Evolutionary conservation across 2,113 vertebrate species (phyloP).

Genomic region (Pelecanus crispus): DNA sequence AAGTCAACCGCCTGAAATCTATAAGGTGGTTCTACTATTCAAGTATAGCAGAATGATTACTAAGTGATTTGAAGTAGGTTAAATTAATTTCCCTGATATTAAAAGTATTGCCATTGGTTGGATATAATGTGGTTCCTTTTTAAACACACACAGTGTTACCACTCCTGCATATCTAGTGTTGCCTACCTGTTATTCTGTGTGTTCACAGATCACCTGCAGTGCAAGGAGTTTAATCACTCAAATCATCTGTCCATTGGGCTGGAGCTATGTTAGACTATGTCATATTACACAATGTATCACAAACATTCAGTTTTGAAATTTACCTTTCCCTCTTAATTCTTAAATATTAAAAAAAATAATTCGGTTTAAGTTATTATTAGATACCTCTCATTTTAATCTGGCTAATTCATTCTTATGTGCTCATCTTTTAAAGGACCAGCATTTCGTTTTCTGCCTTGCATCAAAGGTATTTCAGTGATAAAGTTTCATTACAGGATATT

Average conservation of each 20-base stretch:
- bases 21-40: not conserved
- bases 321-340: not conserved
- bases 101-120: not conserved
- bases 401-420: not conserved
- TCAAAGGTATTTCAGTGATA: not conserved
- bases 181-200: not conserved
- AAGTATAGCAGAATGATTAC: not conserved
- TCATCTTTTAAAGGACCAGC: not conserved
- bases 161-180: not conserved
- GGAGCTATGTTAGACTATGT: not conserved
- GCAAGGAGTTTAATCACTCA: not conserved
- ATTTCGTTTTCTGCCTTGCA: not conserved
- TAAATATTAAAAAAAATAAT: no score
- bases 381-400: not conserved
- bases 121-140: not conserved
- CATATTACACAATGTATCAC: not conserved
- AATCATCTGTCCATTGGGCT: not conserved
- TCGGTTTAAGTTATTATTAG: no score
- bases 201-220: not conserved
- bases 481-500: not conserved
- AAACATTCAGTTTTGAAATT: not conserved
- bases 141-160: not conserved
- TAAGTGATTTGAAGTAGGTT: not conserved
- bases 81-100: not conserved
- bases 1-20: not conserved